A percentile compares a stretch with the other conserved stretches of the same genome.
These are phyloP conservation scores for Cephus sareptanus DNA, from an alignment of 2,888 invertebrate species.

Conservation along the genomic window DNA sequence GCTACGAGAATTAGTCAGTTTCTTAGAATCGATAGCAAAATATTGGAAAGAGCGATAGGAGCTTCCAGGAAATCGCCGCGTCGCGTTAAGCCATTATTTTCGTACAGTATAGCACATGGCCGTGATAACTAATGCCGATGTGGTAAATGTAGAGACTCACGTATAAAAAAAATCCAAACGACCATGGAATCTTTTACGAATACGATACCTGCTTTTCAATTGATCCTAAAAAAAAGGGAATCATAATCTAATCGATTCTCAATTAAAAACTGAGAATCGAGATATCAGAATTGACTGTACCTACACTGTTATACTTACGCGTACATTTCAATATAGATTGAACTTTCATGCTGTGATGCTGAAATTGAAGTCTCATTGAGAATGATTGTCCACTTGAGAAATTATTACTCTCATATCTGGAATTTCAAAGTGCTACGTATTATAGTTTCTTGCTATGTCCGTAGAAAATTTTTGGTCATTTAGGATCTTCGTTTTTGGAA, in stretches of 20 bases:
- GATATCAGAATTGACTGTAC: background rate
- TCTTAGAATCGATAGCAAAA: background rate
- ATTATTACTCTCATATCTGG: background rate
- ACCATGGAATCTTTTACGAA: background rate
- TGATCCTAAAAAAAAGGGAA: background rate
- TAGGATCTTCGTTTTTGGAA: background rate
- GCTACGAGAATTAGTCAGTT: background rate
- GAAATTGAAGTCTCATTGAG: background rate
- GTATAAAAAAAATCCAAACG: background rate
- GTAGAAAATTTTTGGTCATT: background rate
- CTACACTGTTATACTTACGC: background rate
- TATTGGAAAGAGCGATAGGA: background rate
- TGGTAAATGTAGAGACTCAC: background rate
- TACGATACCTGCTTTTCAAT: background rate
- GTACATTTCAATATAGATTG: background rate
- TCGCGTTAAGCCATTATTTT: background rate
- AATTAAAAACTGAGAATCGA: background rate
- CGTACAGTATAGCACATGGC: background rate
- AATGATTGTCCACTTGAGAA: background rate
- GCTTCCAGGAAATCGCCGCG: background rate
- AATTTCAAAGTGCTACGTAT: background rate
- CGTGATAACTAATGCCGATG: background rate
- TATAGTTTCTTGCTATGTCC: background rate
- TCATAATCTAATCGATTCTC: background rate
- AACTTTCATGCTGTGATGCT: background rate